Evolutionary conservation across 2,113 vertebrate species (phyloP).

Genomic region (Aptenodytes forsteri): DNA sequence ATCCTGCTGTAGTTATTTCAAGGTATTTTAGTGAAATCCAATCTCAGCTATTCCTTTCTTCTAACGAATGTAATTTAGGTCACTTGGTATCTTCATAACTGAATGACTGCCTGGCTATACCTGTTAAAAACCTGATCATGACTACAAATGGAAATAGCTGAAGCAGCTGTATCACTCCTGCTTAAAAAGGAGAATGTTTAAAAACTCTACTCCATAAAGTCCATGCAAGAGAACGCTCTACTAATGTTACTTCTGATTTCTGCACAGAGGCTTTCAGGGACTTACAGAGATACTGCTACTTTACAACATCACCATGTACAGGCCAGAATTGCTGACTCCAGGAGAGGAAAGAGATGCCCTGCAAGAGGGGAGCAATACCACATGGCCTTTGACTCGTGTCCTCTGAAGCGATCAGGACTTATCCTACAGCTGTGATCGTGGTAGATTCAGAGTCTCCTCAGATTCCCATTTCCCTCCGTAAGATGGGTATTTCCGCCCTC

Average conservation of each 20-base stretch:
- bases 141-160: conserved; percentile 8
- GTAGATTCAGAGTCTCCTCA: neutral
- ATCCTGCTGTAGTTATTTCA: conserved; percentile 42
- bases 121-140: conserved; percentile 11
- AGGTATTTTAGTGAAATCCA: conserved; percentile 33
- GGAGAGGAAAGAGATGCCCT: neutral
- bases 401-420: neutral
- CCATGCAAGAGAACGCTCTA: neutral
- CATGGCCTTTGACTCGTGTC: neutral
- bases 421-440: neutral
- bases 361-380: neutral
- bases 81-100: conserved; percentile 39
- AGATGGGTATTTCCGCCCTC: neutral
- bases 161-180: neutral
- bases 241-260: neutral
- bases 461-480: neutral
- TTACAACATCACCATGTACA: neutral
- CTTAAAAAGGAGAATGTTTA: neutral
- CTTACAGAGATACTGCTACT: neutral
- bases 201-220: neutral
- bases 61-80: conserved; percentile 17
- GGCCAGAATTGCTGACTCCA: neutral
- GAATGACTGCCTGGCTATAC: neutral
- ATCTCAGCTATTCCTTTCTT: conserved; percentile 42
- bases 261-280: neutral